Percentiles rank a stretch among this genome's conserved stretches.
Evolutionary conservation across 2,888 invertebrate species (phyloP).

Genomic region (Aphidius colemani): DNA sequence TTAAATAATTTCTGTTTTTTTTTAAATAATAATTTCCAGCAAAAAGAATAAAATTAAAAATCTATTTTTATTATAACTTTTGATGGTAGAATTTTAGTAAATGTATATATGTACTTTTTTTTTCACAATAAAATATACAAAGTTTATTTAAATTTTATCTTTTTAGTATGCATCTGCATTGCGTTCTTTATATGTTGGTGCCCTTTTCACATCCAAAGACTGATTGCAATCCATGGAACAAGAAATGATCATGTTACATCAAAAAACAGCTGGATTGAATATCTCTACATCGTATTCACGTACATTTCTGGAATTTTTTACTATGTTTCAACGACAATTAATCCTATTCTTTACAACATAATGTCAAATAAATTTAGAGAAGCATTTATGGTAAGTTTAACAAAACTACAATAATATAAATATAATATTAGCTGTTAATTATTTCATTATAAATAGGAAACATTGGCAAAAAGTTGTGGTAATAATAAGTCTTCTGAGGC

Average conservation of each 20-base stretch:
- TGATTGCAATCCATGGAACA: conserved; percentile 76
- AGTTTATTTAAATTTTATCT: conserved; percentile 4
- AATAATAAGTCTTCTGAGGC: conserved; percentile 39
- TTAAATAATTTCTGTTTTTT: neutral
- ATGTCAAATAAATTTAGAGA: conserved; percentile 94
- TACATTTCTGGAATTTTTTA: conserved; percentile 89
- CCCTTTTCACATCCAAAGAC: conserved; percentile 90
- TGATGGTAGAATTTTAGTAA: no score
- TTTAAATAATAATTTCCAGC: no score
- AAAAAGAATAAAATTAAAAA: neutral
- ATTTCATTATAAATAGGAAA: conserved; percentile 56
- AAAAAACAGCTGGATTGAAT: conserved; percentile 59
- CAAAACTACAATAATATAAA: neutral
- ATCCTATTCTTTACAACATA: conserved; percentile 90
- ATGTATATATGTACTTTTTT: no score
- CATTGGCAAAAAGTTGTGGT: conserved; percentile 63
- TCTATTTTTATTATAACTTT: no score
- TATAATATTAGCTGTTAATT: no score
- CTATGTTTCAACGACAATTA: conserved; percentile 90
- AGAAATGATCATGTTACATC: conserved; percentile 52
- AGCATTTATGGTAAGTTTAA: conserved; percentile 81
- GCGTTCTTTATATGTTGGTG: conserved; percentile 91
- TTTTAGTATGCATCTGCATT: conserved; percentile 61
- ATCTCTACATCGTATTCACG: conserved; percentile 73
- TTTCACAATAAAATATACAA: neutral